These are phyloP conservation scores for Phataginus tetradactyla DNA, from an alignment of 2,797 vertebrate species.

Conservation along the genomic window DNA sequence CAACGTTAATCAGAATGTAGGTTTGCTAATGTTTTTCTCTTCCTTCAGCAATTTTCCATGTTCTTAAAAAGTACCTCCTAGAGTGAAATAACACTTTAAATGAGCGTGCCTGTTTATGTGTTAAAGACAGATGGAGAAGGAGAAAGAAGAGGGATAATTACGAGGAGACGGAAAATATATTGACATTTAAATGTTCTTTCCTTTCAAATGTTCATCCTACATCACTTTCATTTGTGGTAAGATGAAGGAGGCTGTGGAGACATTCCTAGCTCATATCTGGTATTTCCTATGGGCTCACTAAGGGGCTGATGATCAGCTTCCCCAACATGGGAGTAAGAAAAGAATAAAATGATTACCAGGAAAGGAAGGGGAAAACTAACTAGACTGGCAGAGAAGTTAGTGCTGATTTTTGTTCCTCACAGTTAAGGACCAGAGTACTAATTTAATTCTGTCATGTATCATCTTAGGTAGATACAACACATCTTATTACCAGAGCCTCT, in stretches of 20 bases:
- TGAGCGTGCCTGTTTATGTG: constrained; percentile 68
- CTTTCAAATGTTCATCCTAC: constrained; percentile 46
- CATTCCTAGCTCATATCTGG: neutral
- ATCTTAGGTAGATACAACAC: rapidly evolving
- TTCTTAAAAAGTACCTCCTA: constrained; percentile 63
- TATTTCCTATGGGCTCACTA: neutral
- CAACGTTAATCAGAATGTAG: constrained; percentile 30
- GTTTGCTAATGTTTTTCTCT: constrained; percentile 38
- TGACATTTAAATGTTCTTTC: constrained; percentile 72
- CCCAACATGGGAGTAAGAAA: neutral
- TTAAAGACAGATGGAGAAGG: constrained; percentile 66
- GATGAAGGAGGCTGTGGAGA: neutral
- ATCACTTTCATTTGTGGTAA: neutral
- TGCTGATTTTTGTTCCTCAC: neutral
- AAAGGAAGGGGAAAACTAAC: neutral
- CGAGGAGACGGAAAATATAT: constrained; percentile 60
- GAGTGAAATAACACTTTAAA: constrained; percentile 65
- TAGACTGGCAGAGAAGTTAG: neutral
- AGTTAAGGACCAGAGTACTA: neutral
- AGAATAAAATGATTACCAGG: neutral
- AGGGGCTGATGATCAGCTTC: neutral
- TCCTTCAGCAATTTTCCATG: constrained; percentile 47
- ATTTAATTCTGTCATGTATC: neutral
- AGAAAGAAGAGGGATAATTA: constrained; percentile 47
- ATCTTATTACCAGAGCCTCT: neutral